A percentile compares a stretch with the other conserved stretches of the same genome.
Evolutionary conservation across 2,113 vertebrate species (phyloP).

Genomic region (Gobiocypris rarus): DNA sequence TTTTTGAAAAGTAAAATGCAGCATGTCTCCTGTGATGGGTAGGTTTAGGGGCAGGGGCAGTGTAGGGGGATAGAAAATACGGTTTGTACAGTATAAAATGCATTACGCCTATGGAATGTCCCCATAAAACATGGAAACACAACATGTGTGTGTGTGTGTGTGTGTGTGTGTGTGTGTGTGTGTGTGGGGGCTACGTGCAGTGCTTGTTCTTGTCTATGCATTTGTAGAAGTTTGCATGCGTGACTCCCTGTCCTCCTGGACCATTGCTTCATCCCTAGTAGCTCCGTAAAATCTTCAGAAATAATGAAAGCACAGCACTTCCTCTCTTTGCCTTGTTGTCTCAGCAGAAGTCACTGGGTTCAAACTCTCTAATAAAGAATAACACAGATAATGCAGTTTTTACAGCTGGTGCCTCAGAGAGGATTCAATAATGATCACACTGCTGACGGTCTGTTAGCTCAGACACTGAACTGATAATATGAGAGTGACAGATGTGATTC

Average conservation of each 20-base stretch:
- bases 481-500: slow-evolving; percentile 57
- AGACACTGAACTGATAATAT: slow-evolving; percentile 21
- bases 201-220: neutral
- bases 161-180: too few species aligned
- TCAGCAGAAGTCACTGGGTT: slow-evolving; percentile 41
- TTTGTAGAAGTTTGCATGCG: neutral
- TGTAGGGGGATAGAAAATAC: too few species aligned
- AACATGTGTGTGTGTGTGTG: too few species aligned
- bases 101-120: too few species aligned
- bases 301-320: slow-evolving; percentile 29
- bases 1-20: too few species aligned
- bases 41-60: too few species aligned
- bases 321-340: neutral
- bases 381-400: slow-evolving; percentile 58
- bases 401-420: slow-evolving; percentile 50
- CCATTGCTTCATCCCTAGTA: neutral
- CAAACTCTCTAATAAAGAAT: slow-evolving; percentile 53
- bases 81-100: too few species aligned
- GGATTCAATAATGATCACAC: slow-evolving; percentile 65
- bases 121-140: too few species aligned
- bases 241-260: neutral
- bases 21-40: too few species aligned
- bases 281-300: neutral
- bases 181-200: neutral
- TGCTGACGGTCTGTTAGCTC: slow-evolving; percentile 56